These are phyloP conservation scores for Wiebesia pumilae DNA, from an alignment of 1,140 invertebrate genomes.

Conservation along the genomic window DNA sequence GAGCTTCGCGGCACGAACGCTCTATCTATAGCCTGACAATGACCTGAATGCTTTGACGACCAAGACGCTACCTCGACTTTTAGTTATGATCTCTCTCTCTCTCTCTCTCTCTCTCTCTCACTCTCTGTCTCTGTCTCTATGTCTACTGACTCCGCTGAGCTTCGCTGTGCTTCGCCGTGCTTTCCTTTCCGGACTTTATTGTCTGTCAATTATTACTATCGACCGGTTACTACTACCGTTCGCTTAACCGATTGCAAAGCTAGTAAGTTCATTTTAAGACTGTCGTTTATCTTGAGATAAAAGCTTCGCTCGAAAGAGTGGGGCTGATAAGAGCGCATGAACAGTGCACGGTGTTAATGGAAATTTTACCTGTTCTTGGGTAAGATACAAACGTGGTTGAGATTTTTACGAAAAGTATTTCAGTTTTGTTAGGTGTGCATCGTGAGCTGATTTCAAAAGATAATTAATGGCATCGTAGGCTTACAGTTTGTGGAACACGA, in stretches of 20 bases:
- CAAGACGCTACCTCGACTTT: constrained; percentile 51
- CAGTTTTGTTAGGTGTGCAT: not conserved
- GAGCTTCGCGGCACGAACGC: constrained; percentile 11
- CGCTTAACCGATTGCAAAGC: not conserved
- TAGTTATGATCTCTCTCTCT: constrained; percentile 12
- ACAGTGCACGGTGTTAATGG: not conserved
- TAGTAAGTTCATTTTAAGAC: not conserved
- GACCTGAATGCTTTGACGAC: constrained; percentile 68
- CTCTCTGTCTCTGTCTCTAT: not conserved
- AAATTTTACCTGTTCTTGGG: not conserved
- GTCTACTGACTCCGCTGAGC: not conserved
- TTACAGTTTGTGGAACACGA: not conserved
- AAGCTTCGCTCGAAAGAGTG: no score
- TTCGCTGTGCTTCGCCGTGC: not conserved
- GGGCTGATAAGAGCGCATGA: not conserved
- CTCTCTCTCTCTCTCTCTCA: not conserved
- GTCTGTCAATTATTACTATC: constrained; percentile 1
- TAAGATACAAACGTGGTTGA: not conserved
- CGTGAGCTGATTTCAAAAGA: constrained; percentile 2
- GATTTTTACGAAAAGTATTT: not conserved
- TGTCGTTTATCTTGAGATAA: not conserved
- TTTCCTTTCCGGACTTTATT: not conserved
- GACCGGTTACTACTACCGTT: not conserved
- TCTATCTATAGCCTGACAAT: constrained; percentile 72
- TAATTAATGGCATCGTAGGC: not conserved